phyloP scores from a whole-genome alignment of 2,888 invertebrate species.

The Melikaiella ostensackeni region DNA sequence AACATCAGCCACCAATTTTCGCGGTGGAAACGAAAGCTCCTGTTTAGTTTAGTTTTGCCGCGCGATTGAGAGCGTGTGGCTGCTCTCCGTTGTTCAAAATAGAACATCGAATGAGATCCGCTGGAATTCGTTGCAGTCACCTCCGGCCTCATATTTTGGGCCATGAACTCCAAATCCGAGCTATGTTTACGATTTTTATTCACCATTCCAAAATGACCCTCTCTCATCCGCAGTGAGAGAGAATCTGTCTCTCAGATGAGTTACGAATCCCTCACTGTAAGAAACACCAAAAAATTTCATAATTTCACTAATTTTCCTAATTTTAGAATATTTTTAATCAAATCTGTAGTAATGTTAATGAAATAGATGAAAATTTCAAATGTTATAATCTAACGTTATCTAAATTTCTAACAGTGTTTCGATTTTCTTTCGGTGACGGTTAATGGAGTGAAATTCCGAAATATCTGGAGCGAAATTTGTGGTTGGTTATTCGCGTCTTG shows the following conservation, averaged over 20 bases:
- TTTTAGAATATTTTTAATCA: no score
- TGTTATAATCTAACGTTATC: background rate
- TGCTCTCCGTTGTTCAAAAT: conserved; percentile 56
- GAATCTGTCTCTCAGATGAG: background rate
- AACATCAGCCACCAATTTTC: conserved; percentile 44
- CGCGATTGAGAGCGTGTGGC: conserved; percentile 63
- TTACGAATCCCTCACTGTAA: background rate
- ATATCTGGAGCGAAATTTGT: background rate
- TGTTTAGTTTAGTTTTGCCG: conserved; percentile 65
- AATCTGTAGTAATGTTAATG: no score
- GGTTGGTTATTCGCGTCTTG: background rate
- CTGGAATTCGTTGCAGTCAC: conserved; percentile 36
- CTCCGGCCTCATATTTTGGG: background rate
- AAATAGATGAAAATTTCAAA: no score
- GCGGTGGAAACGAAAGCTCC: conserved; percentile 57
- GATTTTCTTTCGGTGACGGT: background rate
- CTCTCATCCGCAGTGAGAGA: background rate
- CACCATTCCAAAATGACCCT: background rate
- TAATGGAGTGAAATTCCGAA: background rate
- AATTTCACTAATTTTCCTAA: no score
- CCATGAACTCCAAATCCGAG: conserved; percentile 5
- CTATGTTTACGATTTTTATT: conserved; percentile 14
- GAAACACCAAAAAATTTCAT: background rate
- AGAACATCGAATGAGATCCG: conserved; percentile 48
- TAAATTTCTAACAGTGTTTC: background rate